A percentile compares a stretch with the other conserved stretches of the same genome.
Conservation (phyloP, 2,888 invertebrate genomes). For the Machimus atricapillus region DNA sequence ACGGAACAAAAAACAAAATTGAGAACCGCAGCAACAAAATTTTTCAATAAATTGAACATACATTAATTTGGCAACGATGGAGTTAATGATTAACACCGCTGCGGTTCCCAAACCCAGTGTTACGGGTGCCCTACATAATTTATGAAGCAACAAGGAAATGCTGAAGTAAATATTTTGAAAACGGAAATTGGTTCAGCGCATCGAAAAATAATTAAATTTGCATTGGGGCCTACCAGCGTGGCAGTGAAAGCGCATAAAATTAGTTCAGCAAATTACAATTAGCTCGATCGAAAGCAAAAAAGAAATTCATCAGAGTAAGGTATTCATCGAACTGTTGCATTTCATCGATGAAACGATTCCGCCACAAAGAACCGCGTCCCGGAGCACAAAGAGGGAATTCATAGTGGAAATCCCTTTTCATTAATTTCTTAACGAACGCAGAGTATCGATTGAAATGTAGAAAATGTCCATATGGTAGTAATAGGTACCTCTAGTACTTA, state of each 20-base stretch:
- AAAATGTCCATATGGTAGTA: not conserved
- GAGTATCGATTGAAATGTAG: not conserved
- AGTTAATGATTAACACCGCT: not conserved
- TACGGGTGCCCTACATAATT: not conserved
- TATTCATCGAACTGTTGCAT: not conserved
- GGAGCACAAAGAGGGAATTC: not conserved
- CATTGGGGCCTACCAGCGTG: not conserved
- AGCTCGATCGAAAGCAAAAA: not conserved
- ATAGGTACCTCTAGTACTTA: not conserved
- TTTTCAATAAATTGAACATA: not conserved
- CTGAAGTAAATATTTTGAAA: slow-evolving; percentile 11
- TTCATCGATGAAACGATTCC: not conserved
- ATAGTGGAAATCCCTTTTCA: not conserved
- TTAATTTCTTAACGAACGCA: not conserved
- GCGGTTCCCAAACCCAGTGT: not conserved
- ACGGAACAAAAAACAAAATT: not conserved
- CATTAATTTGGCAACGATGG: not conserved
- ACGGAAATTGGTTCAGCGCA: slow-evolving; percentile 10
- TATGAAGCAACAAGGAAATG: not conserved
- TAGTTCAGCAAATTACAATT: not conserved
- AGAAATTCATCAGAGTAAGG: not conserved
- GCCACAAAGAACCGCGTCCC: not conserved
- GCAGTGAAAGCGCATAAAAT: not conserved
- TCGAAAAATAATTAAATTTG: slow-evolving; percentile 9
- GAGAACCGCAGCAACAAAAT: not conserved